These are phyloP conservation scores for Mesitornis unicolor DNA, from an alignment of 2,113 vertebrate species.

Conservation along the genomic window DNA sequence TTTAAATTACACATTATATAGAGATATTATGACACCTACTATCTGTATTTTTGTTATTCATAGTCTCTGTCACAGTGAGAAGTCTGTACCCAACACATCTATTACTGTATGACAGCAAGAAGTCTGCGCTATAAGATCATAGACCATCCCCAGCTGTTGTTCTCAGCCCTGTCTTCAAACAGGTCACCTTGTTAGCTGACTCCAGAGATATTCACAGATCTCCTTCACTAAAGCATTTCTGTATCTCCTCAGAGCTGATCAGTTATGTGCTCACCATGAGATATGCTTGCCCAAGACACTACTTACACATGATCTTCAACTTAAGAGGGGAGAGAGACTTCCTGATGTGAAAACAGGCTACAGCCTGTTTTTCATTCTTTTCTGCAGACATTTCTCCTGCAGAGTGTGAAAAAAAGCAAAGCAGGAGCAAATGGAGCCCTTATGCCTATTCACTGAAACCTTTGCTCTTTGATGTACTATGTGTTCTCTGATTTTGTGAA, in stretches of 20 bases:
- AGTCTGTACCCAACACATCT: neutral
- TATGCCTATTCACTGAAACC: neutral
- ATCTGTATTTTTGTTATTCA: neutral
- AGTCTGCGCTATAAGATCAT: neutral
- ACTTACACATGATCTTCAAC: neutral
- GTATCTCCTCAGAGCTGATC: neutral
- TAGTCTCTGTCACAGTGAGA: neutral
- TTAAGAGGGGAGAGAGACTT: neutral
- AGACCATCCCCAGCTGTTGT: neutral
- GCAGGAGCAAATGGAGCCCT: neutral
- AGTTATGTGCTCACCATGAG: neutral
- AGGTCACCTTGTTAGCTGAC: neutral
- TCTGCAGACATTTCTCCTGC: neutral
- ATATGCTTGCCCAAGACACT: neutral
- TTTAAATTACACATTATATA: neutral
- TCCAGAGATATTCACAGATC: accelerated
- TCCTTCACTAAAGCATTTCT: neutral
- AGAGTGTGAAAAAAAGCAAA: neutral
- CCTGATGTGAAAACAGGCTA: neutral
- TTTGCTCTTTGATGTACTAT: neutral
- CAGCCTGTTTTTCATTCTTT: neutral
- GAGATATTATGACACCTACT: neutral
- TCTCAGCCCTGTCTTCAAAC: neutral
- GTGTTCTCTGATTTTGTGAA: neutral
- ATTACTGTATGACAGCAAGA: neutral